Percentiles rank a stretch among this genome's conserved stretches.
phyloP scores from a whole-genome alignment of 1,140 invertebrate species.

The Pygmarrhopalites habei region DNA sequence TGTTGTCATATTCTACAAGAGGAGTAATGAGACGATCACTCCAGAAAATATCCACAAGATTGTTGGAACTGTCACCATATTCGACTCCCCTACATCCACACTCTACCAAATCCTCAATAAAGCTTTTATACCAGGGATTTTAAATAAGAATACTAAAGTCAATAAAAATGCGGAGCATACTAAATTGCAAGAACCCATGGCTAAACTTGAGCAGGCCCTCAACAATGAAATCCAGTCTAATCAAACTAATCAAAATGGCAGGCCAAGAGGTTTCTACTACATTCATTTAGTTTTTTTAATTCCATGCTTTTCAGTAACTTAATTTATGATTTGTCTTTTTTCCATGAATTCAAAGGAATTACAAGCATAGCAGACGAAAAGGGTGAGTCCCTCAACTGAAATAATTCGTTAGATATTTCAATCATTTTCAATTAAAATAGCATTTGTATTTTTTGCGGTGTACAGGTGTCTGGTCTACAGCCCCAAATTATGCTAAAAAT shows the following conservation, averaged over 20 bases:
- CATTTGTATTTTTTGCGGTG: too few species aligned
- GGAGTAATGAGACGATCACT: conserved; percentile 50
- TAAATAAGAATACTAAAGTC: not conserved
- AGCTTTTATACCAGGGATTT: conserved; percentile 47
- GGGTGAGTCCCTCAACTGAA: too few species aligned
- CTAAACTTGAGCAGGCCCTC: not conserved
- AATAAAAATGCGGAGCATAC: not conserved
- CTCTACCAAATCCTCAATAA: conserved; percentile 53
- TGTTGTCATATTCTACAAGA: conserved; percentile 53
- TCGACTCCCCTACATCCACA: conserved; percentile 51
- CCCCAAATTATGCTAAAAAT: conserved; percentile 7
- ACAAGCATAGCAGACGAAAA: not conserved
- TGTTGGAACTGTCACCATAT: conserved; percentile 51
- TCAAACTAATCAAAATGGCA: not conserved
- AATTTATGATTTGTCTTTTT: not conserved
- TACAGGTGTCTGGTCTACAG: conserved; percentile 5
- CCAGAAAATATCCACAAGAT: conserved; percentile 49
- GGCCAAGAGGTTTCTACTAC: not conserved
- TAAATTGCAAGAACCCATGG: not conserved
- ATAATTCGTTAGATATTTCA: too few species aligned
- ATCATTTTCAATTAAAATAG: too few species aligned
- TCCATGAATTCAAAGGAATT: not conserved
- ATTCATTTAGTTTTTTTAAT: not conserved
- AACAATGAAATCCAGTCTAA: not conserved
- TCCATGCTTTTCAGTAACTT: not conserved